phyloP scores from a whole-genome alignment of 1,140 invertebrate genomes.

The Globodera ellingtonae region DNA sequence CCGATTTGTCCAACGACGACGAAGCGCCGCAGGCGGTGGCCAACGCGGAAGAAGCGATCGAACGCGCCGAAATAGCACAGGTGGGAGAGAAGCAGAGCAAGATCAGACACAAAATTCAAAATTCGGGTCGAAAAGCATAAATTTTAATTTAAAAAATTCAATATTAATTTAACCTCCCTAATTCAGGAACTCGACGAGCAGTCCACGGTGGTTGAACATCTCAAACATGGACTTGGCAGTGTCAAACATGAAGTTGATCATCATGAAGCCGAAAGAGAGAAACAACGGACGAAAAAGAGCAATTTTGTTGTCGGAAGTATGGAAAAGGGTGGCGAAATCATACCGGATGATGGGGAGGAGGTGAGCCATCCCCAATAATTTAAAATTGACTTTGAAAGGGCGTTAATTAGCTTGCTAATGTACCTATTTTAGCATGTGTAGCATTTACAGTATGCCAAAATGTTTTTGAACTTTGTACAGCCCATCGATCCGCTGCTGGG shows the following conservation, averaged over 20 bases:
- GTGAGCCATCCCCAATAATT: not conserved
- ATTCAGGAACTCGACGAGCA: not conserved
- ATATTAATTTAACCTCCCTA: not conserved
- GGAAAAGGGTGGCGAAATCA: not conserved
- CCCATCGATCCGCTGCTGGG: too few species aligned
- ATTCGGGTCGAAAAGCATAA: not conserved
- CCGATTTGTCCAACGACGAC: conserved; percentile 17
- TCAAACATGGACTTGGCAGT: not conserved
- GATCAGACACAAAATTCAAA: not conserved
- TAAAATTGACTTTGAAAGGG: too few species aligned
- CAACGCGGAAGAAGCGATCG: not conserved
- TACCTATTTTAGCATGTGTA: too few species aligned
- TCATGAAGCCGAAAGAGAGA: not conserved
- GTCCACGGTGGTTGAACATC: conserved; percentile 7
- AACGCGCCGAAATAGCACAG: not conserved
- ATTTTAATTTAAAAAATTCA: too few species aligned
- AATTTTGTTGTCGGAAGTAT: conserved; percentile 1
- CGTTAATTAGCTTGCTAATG: too few species aligned
- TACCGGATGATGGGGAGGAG: not conserved
- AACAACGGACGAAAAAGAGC: too few species aligned
- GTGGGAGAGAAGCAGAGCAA: not conserved
- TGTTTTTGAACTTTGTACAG: too few species aligned
- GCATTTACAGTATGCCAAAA: too few species aligned
- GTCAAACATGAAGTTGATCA: not conserved
- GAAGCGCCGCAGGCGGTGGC: not conserved